Percentiles rank a stretch among this genome's conserved stretches.
Conservation (phyloP, 2,888 invertebrate genomes). For the Unio delphinus region DNA sequence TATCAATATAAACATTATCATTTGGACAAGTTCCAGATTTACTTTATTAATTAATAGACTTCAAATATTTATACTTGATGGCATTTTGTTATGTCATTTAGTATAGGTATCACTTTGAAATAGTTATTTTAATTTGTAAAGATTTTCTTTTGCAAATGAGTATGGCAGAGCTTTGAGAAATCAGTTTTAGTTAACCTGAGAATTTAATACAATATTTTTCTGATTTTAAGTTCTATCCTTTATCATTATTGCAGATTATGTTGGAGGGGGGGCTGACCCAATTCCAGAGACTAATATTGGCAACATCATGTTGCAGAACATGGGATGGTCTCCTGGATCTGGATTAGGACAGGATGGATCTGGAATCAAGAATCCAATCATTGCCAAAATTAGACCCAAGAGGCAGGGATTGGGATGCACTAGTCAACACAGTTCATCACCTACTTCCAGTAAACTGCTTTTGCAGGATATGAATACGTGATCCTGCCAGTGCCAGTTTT, state of each 20-base stretch:
- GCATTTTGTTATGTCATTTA: too few species aligned
- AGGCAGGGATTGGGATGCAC: constrained; percentile 59
- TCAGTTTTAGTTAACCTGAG: background rate
- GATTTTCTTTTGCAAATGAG: background rate
- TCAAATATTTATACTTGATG: too few species aligned
- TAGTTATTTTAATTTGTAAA: background rate
- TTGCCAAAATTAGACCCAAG: constrained; percentile 51
- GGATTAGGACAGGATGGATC: constrained; percentile 58
- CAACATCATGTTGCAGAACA: constrained; percentile 62
- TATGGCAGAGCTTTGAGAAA: background rate
- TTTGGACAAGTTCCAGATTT: too few species aligned
- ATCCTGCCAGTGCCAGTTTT: too few species aligned
- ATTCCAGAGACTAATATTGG: constrained; percentile 66
- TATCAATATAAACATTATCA: too few species aligned
- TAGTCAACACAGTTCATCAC: too few species aligned
- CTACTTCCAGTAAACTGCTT: too few species aligned
- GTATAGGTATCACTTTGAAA: too few species aligned
- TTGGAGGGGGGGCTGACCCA: constrained; percentile 38
- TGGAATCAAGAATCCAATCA: constrained; percentile 59
- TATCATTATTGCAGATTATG: background rate
- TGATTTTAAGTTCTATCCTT: background rate
- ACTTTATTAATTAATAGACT: too few species aligned
- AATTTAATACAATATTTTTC: background rate
- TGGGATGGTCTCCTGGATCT: constrained; percentile 67
- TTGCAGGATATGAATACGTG: too few species aligned